Base-by-base conservation (phyloP, 2,113 vertebrate genomes). In the Hemibagrus wyckioides region DNA sequence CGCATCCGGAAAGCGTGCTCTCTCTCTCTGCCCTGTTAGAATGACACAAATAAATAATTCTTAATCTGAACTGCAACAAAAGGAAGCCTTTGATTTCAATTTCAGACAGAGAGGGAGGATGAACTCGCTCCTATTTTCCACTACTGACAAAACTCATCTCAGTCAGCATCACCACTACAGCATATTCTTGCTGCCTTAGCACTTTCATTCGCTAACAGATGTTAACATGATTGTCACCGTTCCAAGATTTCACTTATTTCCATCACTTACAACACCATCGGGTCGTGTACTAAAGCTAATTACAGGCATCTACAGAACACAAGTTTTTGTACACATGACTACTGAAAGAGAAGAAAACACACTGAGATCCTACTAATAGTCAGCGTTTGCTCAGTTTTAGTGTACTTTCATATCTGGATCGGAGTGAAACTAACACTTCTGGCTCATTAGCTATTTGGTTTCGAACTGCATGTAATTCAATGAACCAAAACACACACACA, bases 1-100 rank as follows among this genome's bases (percentile, higher is more conserved):
- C 50, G 44, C 15, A 84, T 71, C 83, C 54, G 77, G 85, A 76
- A 61, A 88, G 48, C 54, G 3, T 17, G 1, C 56, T 57, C 56
- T 19, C 56, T 57, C 56, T 6, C 56, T 57, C 56, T 73, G 33
- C 33, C 48, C 67, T 52, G 61, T 19, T 71, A 17, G 15, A 71
- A 52, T 86, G 44, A 48, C 63, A 63, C 76, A 81, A 73, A 73
- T 44, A 56, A 75, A 65, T 25, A 73, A 9, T 75, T 85, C 65
- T 67, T 30, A 67, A 67, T 33, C 65, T 11, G 36, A 69, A 2
- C 65, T 2, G 8, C 3, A 9, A 28, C 1, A 25, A 14, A 25
- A n/a, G 10, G 10, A 7, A 44, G 39, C 4, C 11, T 75, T 28
- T 44, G 41, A 75, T 48, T 4, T 14, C 21, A n/a, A 15, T 9